Percentiles rank a stretch among this genome's conserved stretches.
These are phyloP conservation scores for Lingula anatina DNA, from an alignment of 2,888 invertebrate species.

Conservation along the genomic window DNA sequence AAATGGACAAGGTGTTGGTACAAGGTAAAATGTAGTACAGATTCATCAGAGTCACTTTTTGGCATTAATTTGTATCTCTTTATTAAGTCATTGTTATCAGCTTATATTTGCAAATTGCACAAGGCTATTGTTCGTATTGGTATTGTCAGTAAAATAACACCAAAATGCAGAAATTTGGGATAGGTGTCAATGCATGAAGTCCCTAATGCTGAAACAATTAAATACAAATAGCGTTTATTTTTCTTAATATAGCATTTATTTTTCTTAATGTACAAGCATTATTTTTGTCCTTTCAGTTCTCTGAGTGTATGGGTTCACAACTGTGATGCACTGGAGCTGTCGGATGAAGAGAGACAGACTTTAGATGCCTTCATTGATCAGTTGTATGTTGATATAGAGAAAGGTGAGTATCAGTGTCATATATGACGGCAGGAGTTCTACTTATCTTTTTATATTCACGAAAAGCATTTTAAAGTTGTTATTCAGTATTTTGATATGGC, in stretches of 20 bases:
- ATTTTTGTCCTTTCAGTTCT: slow-evolving; percentile 58
- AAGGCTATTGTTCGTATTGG: no score
- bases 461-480: no score
- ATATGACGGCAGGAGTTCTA: background rate
- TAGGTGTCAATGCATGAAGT: no score
- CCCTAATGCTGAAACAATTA: no score
- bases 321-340: slow-evolving; percentile 64
- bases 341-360: slow-evolving; percentile 64
- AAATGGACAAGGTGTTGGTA: slow-evolving; percentile 94
- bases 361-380: slow-evolving; percentile 74
- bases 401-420: slow-evolving; percentile 59
- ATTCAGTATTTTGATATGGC: background rate
- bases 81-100: no score
- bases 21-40: slow-evolving; percentile 51
- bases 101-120: no score
- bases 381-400: slow-evolving; percentile 76
- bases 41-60: background rate
- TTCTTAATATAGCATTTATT: no score
- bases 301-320: slow-evolving; percentile 82
- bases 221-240: no score
- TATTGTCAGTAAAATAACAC: no score
- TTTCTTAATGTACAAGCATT: no score
- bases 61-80: no score
- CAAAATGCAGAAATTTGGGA: no score
- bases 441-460: background rate